Evolutionary conservation across 2,797 vertebrate species (phyloP).

Genomic region (Parauchenoglanis punctatus): DNA sequence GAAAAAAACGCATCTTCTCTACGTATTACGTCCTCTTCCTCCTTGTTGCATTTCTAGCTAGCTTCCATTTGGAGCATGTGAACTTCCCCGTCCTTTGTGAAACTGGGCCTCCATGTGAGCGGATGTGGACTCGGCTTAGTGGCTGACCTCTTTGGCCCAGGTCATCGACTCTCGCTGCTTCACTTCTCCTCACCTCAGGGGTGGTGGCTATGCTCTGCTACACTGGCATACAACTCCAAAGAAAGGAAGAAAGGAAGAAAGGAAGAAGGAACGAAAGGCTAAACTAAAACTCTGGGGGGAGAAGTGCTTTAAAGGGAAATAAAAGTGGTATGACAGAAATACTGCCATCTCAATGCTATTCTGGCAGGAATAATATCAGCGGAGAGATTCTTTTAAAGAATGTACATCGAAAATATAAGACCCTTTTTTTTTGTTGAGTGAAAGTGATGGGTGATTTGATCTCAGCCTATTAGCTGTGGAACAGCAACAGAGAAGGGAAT

Average conservation of each 20-base stretch:
- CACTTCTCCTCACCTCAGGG: conserved; percentile 67
- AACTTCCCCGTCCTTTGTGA: conserved; percentile 36
- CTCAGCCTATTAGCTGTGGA: conserved; percentile 36
- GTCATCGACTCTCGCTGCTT: conserved; percentile 67
- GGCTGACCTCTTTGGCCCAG: conserved; percentile 67
- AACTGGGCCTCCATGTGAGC: conserved; percentile 47
- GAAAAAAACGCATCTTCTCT: neutral
- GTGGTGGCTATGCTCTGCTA: conserved; percentile 48
- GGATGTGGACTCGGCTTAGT: conserved; percentile 65
- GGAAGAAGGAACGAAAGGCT: neutral
- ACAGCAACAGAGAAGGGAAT: conserved; percentile 9
- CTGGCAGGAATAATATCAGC: conserved; percentile 14
- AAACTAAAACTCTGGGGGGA: neutral
- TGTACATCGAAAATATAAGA: conserved; percentile 23
- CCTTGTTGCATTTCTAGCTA: neutral
- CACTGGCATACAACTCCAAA: conserved; percentile 43
- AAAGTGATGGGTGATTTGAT: conserved; percentile 41
- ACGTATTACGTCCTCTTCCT: neutral
- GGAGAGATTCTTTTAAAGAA: conserved; percentile 34
- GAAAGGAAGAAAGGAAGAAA: conserved; percentile 15
- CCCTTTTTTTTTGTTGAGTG: neutral
- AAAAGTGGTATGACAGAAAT: conserved; percentile 21
- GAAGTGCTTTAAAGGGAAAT: conserved; percentile 23
- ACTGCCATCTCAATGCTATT: conserved; percentile 50
- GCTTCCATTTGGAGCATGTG: neutral